A percentile compares a stretch with the other conserved stretches of the same genome.
Conservation (phyloP, 1,140 invertebrate species). For the Bathynomus jamesi region DNA sequence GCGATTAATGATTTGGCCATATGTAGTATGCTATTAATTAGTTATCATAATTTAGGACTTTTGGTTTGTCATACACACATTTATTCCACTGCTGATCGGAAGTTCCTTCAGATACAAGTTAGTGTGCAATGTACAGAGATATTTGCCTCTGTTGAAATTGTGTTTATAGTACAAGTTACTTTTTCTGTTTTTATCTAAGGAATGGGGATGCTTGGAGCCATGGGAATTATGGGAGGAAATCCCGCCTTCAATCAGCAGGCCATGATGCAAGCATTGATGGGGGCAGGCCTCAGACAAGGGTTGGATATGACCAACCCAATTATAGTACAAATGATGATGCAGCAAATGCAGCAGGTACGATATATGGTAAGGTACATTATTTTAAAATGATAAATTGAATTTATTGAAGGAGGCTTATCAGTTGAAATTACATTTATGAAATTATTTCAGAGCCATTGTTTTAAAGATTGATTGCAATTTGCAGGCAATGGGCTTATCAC, state of each 20-base stretch:
- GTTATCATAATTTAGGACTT: too few species aligned
- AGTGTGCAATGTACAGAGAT: too few species aligned
- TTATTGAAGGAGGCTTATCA: too few species aligned
- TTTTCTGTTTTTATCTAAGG: conserved; percentile 1
- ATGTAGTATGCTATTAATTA: too few species aligned
- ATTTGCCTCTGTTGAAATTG: too few species aligned
- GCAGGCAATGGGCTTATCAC: conserved; percentile 34
- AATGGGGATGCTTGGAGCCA: conserved; percentile 26
- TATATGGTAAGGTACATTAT: not conserved
- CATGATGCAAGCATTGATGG: conserved; percentile 23
- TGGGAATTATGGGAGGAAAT: conserved; percentile 28
- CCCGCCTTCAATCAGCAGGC: conserved; percentile 14
- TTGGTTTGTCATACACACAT: too few species aligned
- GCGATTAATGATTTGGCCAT: too few species aligned
- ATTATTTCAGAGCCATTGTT: not conserved
- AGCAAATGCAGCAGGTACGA: conserved; percentile 23
- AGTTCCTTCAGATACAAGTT: too few species aligned
- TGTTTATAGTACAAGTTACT: too few species aligned
- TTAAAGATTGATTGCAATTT: not conserved
- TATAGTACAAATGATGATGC: conserved; percentile 34
- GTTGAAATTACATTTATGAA: not conserved
- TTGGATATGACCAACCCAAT: conserved; percentile 35
- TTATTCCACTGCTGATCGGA: not conserved
- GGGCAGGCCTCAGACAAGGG: conserved; percentile 13
- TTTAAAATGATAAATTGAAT: not conserved